Base-by-base conservation (phyloP, 2,113 vertebrate genomes). In the Ictidomys tridecemlineatus region DNA sequence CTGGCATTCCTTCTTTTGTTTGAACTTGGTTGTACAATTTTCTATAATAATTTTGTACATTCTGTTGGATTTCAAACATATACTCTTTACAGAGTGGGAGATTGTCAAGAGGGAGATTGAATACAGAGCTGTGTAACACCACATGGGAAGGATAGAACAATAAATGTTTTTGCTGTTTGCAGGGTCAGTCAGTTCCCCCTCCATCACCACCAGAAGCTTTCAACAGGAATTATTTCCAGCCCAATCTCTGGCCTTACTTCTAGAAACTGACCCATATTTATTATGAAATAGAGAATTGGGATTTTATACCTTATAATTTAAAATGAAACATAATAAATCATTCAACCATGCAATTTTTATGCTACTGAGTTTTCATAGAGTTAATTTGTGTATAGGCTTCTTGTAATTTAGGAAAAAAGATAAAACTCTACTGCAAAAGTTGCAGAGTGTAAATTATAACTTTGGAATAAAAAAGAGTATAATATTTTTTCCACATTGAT, bases 361-460 rank as follows among this genome's bases (percentile, higher is more conserved):
- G 6, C 18, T 61, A 85, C 13, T 63, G 42, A 88, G 94, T 93
- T 7, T 91, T 80, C 7, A 22, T 12, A 63, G 22, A 89, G 5
- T 51, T 45, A 72, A 77, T 78, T 34, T 95, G 42, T 78, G 3
- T 13, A 63, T 1, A 78, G 30, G 2, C 2, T 34, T 70, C 51
- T 73, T 45, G 82, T 74, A 91, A 80, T 79, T 91, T 74, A 82
- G 58, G 83, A 80, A 10, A 67, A 91, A 86, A 78, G n/a, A 53
- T 83, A 78, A 96, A 94, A 65, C 14, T 76, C 12, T 93, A 79
- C 12, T 67, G 9, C 0, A 89, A 61, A 83, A 87, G n/a, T 74
- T 89, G 20, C 76, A 83, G 63, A 74, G 12, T 16, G 7, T 90
- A 93, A 90, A 79, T 80, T 76, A 39, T 14, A 91, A 88, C 20